Conservation (phyloP, 2,888 invertebrate genomes). For the Noctua comes region DNA sequence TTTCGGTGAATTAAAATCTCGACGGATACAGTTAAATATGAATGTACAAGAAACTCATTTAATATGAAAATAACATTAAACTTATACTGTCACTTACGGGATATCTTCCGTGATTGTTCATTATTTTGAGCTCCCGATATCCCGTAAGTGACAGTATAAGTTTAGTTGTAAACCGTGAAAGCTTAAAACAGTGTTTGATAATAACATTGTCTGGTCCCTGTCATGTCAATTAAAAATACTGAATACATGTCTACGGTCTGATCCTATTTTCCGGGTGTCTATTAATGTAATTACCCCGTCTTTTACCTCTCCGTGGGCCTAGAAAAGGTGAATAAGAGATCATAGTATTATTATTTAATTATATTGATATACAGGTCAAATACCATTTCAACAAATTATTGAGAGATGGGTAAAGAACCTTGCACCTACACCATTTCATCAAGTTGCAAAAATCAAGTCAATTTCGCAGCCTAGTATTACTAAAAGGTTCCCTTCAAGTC, state of each 20-base stretch:
- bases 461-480: not conserved
- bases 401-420: not conserved
- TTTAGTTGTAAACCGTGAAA: no score
- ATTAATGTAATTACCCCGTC: not conserved
- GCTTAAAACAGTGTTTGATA: no score
- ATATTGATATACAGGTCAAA: not conserved
- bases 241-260: not conserved
- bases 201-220: not conserved
- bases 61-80: not conserved
- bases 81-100: no score
- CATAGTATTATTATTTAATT: not conserved
- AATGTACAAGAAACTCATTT: not conserved
- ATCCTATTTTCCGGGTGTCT: not conserved
- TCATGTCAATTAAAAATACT: not conserved
- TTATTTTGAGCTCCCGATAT: no score
- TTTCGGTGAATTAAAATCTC: conserved; percentile 31
- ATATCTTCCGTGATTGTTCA: no score
- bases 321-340: not conserved
- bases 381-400: not conserved
- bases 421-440: not conserved
- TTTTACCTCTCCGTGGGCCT: not conserved
- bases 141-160: no score
- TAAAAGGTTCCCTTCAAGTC: not conserved
- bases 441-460: not conserved
- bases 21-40: no score